Conservation (phyloP, 2,888 invertebrate species). For the Agrochola lota region DNA sequence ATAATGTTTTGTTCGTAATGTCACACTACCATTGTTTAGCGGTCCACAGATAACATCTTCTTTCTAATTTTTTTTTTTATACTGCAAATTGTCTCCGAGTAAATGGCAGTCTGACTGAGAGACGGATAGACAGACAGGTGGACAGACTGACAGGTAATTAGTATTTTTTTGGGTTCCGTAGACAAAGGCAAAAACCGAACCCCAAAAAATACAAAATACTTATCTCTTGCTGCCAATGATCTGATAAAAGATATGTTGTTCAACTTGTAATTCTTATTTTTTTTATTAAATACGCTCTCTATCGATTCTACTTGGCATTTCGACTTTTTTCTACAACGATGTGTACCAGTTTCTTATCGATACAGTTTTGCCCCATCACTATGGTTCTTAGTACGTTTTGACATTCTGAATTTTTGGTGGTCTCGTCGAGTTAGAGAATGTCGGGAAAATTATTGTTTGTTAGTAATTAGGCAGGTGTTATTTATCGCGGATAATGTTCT, state of each 20-base stretch:
- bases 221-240: not conserved
- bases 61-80: not conserved
- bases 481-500: constrained; percentile 76
- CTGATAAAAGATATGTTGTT: not conserved
- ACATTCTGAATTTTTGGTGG: constrained; percentile 78
- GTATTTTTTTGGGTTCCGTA: not conserved
- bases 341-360: constrained; percentile 33
- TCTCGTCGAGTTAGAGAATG: constrained; percentile 75
- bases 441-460: constrained; percentile 80
- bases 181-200: too few species aligned
- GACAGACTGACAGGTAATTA: not conserved
- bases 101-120: not conserved
- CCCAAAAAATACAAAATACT: not conserved
- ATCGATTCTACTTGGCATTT: not conserved
- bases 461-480: constrained; percentile 76
- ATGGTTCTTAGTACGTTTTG: constrained; percentile 64
- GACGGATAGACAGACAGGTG: not conserved
- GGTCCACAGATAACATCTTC: not conserved
- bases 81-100: not conserved
- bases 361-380: constrained; percentile 26
- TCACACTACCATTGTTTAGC: not conserved
- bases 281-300: not conserved
- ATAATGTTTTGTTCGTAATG: not conserved
- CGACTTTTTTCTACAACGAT: not conserved
- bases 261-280: too few species aligned